Base-by-base conservation (phyloP, 1,140 invertebrate species). In the Drosophila tani region DNA sequence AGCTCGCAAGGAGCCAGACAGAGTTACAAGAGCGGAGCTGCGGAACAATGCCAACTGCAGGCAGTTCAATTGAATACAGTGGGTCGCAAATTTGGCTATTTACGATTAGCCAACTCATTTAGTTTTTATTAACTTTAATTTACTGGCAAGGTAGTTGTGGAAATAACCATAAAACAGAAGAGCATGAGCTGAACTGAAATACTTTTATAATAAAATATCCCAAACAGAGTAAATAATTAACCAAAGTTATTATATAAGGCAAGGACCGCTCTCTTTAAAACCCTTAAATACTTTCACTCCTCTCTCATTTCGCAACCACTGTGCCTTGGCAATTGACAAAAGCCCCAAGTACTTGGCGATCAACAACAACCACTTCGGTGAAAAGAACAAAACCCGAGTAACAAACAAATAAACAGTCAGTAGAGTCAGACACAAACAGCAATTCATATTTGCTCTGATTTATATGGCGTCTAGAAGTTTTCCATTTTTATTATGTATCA, bases 401-500 rank as follows among this genome's bases (percentile, higher is more conserved):
- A 77, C 64, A 79, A 85, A 85, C 78, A 85, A 88, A 90, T 76
- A 90, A 90, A 84, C 74, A 81, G 82, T 70, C 81, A 90, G 67
- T 56, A 75, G 50, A 77, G 65, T 68, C 71, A 76, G 70, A 91
- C 76, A 88, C 71, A 83, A 83, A 88, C 79, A 91, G 75, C 82
- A 86, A 86, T 87, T 86, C 83, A 86, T 86, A 86, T 86, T 86
- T 86, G 85, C 85, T 91, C 85, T 90, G 85, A 90, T 90, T 90
- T 90, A 90, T 90, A 90, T 90, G 85, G 85, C 85, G 85, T 90
- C 85, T 90, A 90, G 86, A 90, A 91, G 86, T 85, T 90, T 90
- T 90, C 85, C 85, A 90, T 90, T 90, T 90, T 90, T 90, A 90
- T 90, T 90, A 91, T 90, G 78, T 78, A 88, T 91, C 87, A 88